Percentiles rank a stretch among this genome's conserved stretches.
Conservation (phyloP, 2,797 vertebrate species). For the Loriculus beryllinus region DNA sequence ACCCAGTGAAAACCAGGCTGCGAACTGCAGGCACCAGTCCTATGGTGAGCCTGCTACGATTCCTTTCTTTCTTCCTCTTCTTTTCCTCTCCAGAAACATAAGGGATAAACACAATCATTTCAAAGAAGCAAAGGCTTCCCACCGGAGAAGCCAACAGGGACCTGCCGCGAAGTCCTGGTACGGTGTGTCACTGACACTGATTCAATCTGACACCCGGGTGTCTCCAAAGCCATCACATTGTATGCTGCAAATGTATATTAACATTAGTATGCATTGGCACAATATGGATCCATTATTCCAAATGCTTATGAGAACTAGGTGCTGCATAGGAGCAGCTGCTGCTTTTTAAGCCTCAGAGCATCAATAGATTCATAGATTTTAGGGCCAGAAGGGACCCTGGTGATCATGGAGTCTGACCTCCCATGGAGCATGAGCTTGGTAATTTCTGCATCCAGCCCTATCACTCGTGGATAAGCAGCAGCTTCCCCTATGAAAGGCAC, state of each 20-base stretch:
- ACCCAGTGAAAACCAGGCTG: not conserved
- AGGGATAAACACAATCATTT: constrained; percentile 1
- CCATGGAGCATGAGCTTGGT: not conserved
- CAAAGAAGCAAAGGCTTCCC: not conserved
- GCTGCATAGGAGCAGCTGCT: constrained; percentile 65
- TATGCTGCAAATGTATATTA: constrained; percentile 56
- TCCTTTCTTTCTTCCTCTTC: not conserved
- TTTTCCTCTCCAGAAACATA: not conserved
- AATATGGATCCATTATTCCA: constrained; percentile 71
- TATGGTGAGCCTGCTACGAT: accelerated
- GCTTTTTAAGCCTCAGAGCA: constrained; percentile 64
- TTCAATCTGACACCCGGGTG: constrained; percentile 66
- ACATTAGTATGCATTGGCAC: constrained; percentile 72
- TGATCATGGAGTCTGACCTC: not conserved
- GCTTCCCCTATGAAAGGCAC: not conserved
- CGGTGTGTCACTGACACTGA: constrained; percentile 57
- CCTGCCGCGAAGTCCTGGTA: not conserved
- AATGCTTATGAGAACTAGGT: constrained; percentile 65
- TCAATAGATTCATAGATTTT: constrained; percentile 67
- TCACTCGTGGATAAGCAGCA: not conserved
- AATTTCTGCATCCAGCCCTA: not conserved
- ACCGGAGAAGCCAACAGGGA: constrained; percentile 33
- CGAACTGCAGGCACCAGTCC: not conserved
- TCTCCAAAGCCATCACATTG: constrained; percentile 59
- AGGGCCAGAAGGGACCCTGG: constrained; percentile 60